Conservation (phyloP, 2,888 invertebrate species). For the Fragum whitleyi region DNA sequence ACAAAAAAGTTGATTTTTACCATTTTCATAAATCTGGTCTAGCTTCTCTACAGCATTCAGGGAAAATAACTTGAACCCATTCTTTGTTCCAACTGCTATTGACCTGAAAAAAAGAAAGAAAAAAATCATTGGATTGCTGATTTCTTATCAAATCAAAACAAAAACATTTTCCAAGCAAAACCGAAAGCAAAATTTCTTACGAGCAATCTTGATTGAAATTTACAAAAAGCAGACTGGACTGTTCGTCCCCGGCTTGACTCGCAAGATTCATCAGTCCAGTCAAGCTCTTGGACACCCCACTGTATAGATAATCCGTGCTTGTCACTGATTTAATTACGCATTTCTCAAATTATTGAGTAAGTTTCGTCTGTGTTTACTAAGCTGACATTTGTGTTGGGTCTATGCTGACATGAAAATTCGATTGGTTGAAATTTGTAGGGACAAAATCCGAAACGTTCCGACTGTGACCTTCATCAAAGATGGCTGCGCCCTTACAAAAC, state of each 20-base stretch:
- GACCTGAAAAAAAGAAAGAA: slow-evolving; percentile 88
- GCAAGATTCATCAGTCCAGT: slow-evolving; percentile 94
- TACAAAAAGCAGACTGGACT: slow-evolving; percentile 93
- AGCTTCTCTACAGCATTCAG: slow-evolving; percentile 91
- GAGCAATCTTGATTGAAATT: slow-evolving; percentile 99
- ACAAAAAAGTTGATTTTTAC: slow-evolving; percentile 84
- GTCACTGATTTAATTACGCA: slow-evolving; percentile 54
- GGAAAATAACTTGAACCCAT: slow-evolving; percentile 95
- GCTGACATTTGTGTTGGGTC: slow-evolving; percentile 62
- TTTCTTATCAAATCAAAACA: background rate
- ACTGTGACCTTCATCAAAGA: slow-evolving; percentile 59
- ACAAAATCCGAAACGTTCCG: slow-evolving; percentile 32
- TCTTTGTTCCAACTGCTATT: slow-evolving; percentile 95
- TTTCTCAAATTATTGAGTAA: slow-evolving; percentile 39
- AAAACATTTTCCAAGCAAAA: slow-evolving; percentile 1
- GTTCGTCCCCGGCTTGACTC: slow-evolving; percentile 91
- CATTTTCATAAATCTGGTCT: slow-evolving; percentile 95
- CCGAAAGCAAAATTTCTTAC: slow-evolving; percentile 89
- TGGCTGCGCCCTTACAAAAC: slow-evolving; percentile 54
- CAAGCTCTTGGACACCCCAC: slow-evolving; percentile 84
- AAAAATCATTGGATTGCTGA: too few species aligned
- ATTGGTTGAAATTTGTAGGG: slow-evolving; percentile 38
- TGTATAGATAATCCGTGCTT: slow-evolving; percentile 78
- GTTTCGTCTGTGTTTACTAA: slow-evolving; percentile 25
- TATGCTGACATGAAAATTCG: slow-evolving; percentile 25